Evolutionary conservation across 2,888 invertebrate species (phyloP).

Genomic region (Drosophila infuscata): DNA sequence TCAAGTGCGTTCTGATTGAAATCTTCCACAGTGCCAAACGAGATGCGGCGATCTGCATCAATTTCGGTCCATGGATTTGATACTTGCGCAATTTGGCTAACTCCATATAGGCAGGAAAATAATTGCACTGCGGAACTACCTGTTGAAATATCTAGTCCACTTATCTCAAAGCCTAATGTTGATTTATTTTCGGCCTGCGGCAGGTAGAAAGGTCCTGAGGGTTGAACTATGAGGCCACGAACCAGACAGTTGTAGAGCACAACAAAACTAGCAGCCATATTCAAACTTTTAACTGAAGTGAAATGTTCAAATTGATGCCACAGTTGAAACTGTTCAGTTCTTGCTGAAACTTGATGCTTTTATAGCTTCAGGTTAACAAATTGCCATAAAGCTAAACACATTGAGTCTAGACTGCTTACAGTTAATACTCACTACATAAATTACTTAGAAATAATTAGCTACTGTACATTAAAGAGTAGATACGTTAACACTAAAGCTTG

Average conservation of each 20-base stretch:
- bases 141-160: not conserved
- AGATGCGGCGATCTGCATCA: constrained; percentile 3
- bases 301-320: constrained; percentile 10
- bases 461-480: constrained; percentile 18
- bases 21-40: not conserved
- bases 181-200: not conserved
- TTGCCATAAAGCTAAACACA: constrained; percentile 12
- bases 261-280: constrained; percentile 34
- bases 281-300: not conserved
- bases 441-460: constrained; percentile 34
- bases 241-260: constrained; percentile 45
- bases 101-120: constrained; percentile 4
- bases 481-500: constrained; percentile 1
- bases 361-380: constrained; percentile 20
- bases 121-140: constrained; percentile 7
- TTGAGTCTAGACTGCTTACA: constrained; percentile 3
- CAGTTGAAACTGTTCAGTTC: constrained; percentile 20
- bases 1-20: not conserved
- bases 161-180: not conserved
- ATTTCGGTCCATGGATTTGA: not conserved
- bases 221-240: constrained; percentile 19
- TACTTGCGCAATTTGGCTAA: not conserved
- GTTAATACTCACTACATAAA: constrained; percentile 20
- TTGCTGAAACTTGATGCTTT: constrained; percentile 11
- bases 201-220: not conserved